Conservation (phyloP, 1,140 invertebrate species). For the Planococcus citri region DNA sequence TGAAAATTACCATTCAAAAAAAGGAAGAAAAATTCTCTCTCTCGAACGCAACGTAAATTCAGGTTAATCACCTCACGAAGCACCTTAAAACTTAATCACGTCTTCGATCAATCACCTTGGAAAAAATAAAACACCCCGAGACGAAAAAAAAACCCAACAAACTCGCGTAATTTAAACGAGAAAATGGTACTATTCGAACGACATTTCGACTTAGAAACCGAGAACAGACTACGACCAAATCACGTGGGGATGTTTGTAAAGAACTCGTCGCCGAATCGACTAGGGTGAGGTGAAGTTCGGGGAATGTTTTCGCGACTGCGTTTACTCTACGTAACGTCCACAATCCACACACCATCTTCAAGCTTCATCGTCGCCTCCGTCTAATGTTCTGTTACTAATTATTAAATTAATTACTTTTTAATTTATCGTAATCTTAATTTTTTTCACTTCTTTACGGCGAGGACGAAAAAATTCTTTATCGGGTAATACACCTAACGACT, state of each 20-base stretch:
- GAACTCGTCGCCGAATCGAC: not conserved
- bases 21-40: too few species aligned
- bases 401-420: conserved; percentile 1
- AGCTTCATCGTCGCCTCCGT: too few species aligned
- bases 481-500: not conserved
- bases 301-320: conserved; percentile 13
- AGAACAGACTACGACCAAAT: conserved; percentile 5
- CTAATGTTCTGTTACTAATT: conserved; percentile 3
- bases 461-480: not conserved
- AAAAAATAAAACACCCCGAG: too few species aligned
- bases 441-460: too few species aligned
- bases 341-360: too few species aligned
- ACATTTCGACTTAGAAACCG: not conserved
- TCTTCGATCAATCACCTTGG: too few species aligned
- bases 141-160: not conserved
- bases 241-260: conserved; percentile 10
- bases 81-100: too few species aligned
- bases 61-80: too few species aligned
- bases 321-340: not conserved
- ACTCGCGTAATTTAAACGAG: not conserved
- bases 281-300: too few species aligned
- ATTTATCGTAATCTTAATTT: conserved; percentile 4
- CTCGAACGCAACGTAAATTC: too few species aligned
- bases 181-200: not conserved
- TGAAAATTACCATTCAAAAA: too few species aligned